A percentile compares a stretch with the other conserved stretches of the same genome.
These are phyloP conservation scores for Therioaphis trifolii DNA, from an alignment of 2,888 invertebrate species.

Conservation along the genomic window DNA sequence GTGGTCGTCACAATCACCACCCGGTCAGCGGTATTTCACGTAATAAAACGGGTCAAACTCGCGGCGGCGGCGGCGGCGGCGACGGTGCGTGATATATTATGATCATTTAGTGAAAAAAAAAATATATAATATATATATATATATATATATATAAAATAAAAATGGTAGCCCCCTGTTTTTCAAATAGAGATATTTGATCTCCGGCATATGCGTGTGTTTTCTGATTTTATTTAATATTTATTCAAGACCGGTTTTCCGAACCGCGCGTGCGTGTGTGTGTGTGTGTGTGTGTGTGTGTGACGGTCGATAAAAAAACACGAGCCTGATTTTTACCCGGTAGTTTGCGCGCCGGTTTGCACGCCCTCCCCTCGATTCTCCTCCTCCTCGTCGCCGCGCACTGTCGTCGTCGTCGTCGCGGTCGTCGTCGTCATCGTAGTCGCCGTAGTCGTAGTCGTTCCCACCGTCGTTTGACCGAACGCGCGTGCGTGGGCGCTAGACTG, in stretches of 20 bases:
- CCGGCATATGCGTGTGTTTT: slow-evolving; percentile 33
- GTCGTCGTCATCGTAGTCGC: background rate
- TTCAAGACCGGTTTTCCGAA: slow-evolving; percentile 58
- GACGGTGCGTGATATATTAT: slow-evolving; percentile 52
- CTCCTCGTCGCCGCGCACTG: background rate
- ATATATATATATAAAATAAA: background rate
- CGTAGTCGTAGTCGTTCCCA: slow-evolving; percentile 4
- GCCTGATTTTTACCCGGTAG: slow-evolving; percentile 52
- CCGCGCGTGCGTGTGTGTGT: slow-evolving; percentile 17
- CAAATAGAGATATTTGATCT: slow-evolving; percentile 61
- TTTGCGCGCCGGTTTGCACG: slow-evolving; percentile 52
- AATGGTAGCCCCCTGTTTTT: slow-evolving; percentile 56
- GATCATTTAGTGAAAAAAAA: slow-evolving; percentile 32
- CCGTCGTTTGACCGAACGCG: slow-evolving; percentile 28
- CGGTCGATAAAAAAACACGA: slow-evolving; percentile 34
- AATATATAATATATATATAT: background rate
- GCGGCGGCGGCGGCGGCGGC: background rate
- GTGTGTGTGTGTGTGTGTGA: slow-evolving; percentile 1
- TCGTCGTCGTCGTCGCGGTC: background rate
- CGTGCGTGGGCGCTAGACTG: slow-evolving; percentile 51
- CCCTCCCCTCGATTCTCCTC: background rate
- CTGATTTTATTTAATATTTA: slow-evolving; percentile 58
- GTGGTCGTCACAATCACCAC: slow-evolving; percentile 16
- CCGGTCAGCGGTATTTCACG: background rate
- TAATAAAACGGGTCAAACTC: slow-evolving; percentile 48